Base-by-base conservation (phyloP, 2,797 vertebrate species). In the Scolopax rusticola region DNA sequence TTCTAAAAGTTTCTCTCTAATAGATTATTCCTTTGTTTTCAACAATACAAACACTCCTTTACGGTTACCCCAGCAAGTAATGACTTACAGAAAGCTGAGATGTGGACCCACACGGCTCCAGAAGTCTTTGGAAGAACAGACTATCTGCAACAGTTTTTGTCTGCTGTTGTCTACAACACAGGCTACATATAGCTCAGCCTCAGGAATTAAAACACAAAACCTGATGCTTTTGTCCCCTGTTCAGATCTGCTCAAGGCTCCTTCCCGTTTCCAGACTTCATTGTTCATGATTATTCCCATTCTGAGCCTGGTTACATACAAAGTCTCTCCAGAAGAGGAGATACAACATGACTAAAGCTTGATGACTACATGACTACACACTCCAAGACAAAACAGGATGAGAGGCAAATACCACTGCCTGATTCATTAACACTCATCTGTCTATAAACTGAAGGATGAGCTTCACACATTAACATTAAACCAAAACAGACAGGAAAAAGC, bases 161-260 rank as follows among this genome's bases (percentile, higher is more conserved):
- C 48, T 78, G 41, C 54, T n/a, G 18, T 1, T 64, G 40, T 25
- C 23, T 27, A 17, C 2, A 0, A 47, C 33, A 60, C 0, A 1
- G 17, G 17, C n/a, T 89, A 47, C 6, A 2, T 0, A 56, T 9
- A 70, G 27, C 36, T 83, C 24, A 85, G 53, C 25, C 48, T 47
- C 50, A 13, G 13, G 11, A 86, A 73, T 15, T 64, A 33, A 61
- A 74, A 48, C 11, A 48, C 41, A 38, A 8, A 70, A 27, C 50
- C 20, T 18, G 28, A 61, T 50, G 75, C 11, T 25, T 20, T 2
- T 9, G 80, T 32, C 13, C 27, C 21, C 18, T 33, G 7, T 3
- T 80, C n/a, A 65, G 41, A 69, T 17, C 53, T 59, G 19, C 56
- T 67, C 15, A 30, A 36, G 38, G 54, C 28, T 89, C 25, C 27